phyloP scores from a whole-genome alignment of 2,888 invertebrate species.

The Exephanes ischioxanthus region DNA sequence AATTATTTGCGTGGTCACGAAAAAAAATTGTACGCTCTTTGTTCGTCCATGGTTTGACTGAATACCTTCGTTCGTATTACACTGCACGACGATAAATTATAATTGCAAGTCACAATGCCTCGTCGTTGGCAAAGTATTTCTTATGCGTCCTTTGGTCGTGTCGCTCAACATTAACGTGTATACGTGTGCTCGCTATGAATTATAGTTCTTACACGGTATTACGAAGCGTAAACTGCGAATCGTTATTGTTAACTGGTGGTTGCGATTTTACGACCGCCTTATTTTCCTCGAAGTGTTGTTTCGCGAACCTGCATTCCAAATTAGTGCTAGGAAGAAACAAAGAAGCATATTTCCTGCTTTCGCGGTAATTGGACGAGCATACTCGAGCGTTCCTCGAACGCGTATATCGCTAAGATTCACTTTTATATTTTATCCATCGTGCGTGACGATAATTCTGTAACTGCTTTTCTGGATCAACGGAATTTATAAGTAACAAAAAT shows the following conservation, averaged over 20 bases:
- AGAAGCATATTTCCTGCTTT: slow-evolving; percentile 35
- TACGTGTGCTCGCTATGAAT: background rate
- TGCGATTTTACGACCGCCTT: slow-evolving; percentile 25
- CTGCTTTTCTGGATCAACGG: too few relatives aligned
- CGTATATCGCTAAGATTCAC: background rate
- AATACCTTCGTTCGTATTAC: background rate
- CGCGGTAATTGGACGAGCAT: slow-evolving; percentile 28
- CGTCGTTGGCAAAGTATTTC: background rate
- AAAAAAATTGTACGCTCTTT: slow-evolving; percentile 15
- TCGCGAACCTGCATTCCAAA: background rate
- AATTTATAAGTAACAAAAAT: too few relatives aligned
- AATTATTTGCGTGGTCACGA: slow-evolving; percentile 46
- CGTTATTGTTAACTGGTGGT: background rate
- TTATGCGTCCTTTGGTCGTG: background rate
- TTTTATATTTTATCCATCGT: too few relatives aligned
- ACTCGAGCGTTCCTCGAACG: slow-evolving; percentile 12
- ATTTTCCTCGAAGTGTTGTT: background rate
- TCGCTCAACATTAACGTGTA: background rate
- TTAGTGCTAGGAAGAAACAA: slow-evolving; percentile 18
- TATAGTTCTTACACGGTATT: background rate
- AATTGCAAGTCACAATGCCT: background rate
- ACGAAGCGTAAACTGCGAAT: slow-evolving; percentile 6
- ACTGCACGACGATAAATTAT: background rate
- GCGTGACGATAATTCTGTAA: too few relatives aligned
- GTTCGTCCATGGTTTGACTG: background rate